phyloP scores from a whole-genome alignment of 2,113 vertebrate genomes.

The Phycodurus eques region DNA sequence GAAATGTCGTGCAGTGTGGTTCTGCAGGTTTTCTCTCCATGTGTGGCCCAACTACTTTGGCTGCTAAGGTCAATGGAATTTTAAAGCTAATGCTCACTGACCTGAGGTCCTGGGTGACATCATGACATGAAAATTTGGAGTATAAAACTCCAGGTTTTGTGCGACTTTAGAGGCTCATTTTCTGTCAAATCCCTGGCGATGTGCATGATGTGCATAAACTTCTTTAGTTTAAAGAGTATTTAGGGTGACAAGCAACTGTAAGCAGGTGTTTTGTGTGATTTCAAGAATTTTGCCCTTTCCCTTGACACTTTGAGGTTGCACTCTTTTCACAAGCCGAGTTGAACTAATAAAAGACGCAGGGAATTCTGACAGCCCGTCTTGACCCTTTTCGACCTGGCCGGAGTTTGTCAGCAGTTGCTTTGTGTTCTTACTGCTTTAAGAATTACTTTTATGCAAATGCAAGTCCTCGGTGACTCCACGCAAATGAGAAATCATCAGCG shows the following conservation, averaged over 20 bases:
- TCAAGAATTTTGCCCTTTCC: conserved; percentile 2
- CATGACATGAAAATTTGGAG: too few relatives aligned
- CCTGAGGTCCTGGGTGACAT: too few relatives aligned
- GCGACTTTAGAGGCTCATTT: background rate
- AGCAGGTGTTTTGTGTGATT: background rate
- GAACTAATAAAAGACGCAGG: background rate
- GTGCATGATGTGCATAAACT: background rate
- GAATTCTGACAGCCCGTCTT: conserved; percentile 1
- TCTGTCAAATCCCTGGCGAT: background rate
- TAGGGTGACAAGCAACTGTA: background rate
- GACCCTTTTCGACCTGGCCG: conserved; percentile 6
- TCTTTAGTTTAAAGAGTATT: background rate
- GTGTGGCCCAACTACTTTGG: too few relatives aligned
- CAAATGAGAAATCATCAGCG: conserved; percentile 47
- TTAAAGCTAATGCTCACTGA: too few relatives aligned
- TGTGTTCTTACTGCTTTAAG: background rate
- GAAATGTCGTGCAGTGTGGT: too few relatives aligned
- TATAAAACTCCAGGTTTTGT: too few relatives aligned
- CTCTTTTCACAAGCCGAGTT: background rate
- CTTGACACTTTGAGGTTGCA: background rate
- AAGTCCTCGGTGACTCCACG: conserved; percentile 48
- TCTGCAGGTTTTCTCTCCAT: too few relatives aligned
- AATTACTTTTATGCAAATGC: conserved; percentile 34
- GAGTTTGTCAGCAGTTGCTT: conserved; percentile 13
- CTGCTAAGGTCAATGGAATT: too few relatives aligned